A percentile compares a stretch with the other conserved stretches of the same genome.
These are phyloP conservation scores for Pelodytes ibericus DNA, from an alignment of 2,797 vertebrate genomes.

Conservation along the genomic window DNA sequence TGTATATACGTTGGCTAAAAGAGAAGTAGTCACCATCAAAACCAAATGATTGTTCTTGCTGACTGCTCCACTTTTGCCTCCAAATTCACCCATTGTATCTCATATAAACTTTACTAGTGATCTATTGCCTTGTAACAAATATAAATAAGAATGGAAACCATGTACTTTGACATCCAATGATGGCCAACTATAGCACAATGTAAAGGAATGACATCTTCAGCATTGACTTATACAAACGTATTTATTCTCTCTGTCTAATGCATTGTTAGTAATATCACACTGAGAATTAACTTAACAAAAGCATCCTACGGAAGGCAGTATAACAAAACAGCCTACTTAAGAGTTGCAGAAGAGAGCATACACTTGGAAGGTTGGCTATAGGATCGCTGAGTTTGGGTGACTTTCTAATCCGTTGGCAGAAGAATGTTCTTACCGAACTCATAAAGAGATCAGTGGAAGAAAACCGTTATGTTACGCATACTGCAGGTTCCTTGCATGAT, in stretches of 20 bases:
- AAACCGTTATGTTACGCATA: background rate
- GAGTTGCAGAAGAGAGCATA: conserved; percentile 42
- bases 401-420: background rate
- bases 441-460: background rate
- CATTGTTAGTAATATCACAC: conserved; percentile 55
- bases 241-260: conserved; percentile 54
- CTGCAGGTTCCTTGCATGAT: background rate
- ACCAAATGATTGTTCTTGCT: too few species aligned
- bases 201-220: background rate
- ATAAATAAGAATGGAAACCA: too few species aligned
- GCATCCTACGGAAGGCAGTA: conserved; percentile 39
- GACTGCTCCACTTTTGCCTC: too few species aligned
- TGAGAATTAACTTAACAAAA: conserved; percentile 50
- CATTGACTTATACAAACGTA: conserved; percentile 17
- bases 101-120: too few species aligned
- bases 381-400: background rate
- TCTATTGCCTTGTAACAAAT: too few species aligned
- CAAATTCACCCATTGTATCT: too few species aligned
- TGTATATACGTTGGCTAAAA: too few species aligned
- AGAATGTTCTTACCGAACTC: background rate
- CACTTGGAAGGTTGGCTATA: conserved; percentile 40
- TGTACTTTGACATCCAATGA: too few species aligned
- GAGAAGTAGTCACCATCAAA: too few species aligned
- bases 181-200: too few species aligned
- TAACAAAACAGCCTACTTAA: conserved; percentile 45